Evolutionary conservation across 2,797 vertebrate species (phyloP), one percentile per base, ranked within the genome.

Genomic region (Falco novaeseelandiae): DNA sequence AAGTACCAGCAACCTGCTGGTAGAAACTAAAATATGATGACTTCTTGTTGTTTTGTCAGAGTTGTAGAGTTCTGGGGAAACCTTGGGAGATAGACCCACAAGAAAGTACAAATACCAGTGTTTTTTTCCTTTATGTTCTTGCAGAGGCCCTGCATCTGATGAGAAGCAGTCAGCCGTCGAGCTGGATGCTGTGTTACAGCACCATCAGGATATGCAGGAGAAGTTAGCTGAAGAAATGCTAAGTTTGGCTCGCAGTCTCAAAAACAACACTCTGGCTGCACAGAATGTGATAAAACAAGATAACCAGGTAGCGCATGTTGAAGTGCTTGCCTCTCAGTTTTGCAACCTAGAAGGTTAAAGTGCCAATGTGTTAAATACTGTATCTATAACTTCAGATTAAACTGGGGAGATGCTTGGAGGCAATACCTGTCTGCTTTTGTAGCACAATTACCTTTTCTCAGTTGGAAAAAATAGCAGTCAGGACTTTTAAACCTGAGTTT

Each of bases 201-300:
- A 98, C 79, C 99, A 99, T 63, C 98, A 99, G 98, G 98, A 98
- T 94, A 97, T 99, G 95, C 99, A 99, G 98, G 99, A 99, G 97
- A 99, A 99, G 84, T 98, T 99, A 36, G 99, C 99, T 0, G 99
- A 99, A 38, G 99, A 99, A 96, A 99, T 99, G 99, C 98, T 99
- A 12, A 98, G 98, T 94, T 97, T 99, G 95, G 99, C 99, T 66
- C 98, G 99, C 38, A 99, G 99, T 94, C 98, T 99, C 92, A 99
- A 99, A 96, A 99, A 99, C 98, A 99, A 99, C 98, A 99, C 99
- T 0, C 98, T 99, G 96, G 99, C 99, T 3, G 99, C 99, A 0
- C 99, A 99, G 98, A 99, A 98, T 34, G 99, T 99, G 96, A 99
- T 99, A 96, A 99, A 99, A 90, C 99, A 99, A 97, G 99, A 99